Base-by-base conservation (phyloP, 2,888 invertebrate genomes). In the Hymenopus coronatus region DNA sequence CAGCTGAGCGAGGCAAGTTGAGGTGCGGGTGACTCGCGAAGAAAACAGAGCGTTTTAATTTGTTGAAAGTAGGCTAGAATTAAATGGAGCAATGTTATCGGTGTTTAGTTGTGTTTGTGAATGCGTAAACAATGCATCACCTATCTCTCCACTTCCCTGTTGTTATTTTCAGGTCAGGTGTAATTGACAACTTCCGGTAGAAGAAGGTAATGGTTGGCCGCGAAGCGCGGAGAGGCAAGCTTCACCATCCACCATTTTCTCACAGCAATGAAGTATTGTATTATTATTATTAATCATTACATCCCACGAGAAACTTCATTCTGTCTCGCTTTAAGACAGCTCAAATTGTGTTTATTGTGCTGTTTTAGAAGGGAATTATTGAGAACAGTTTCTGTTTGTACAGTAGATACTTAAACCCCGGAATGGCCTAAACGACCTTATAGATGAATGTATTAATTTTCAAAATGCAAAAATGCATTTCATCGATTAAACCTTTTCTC, bases 71-170 rank as follows among this genome's bases (percentile, higher is more conserved):
- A 70, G 54, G 54, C 54, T 70, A 70, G 54, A 70, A 70, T 70
- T 70, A 70, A 70, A 70, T 70, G 54, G 54, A 70, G 54, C 54
- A 70, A 70, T 70, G 54, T 20, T 70, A 25, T 70, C 54, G 20
- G 54, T 25, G 54, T 70, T 25, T 70, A 70, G 54, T 70, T 70
- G 54, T 88, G 83, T 88, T 82, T 88, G 88, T 88, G 88, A 88
- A 88, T 88, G 88, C 88, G 88, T 83, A 88, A 88, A 88, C 88
- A 88, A 83, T 88, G 87, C 82, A 87, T 82, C 82, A 82, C 82
- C 9, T 28, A 14, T 70, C 86, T 70, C 70, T 30, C n/a, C 85
- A 33, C 6, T 81, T 83, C 28, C 28, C 82, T 40, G 81, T 40
- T 40, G 27, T 83, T 81, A 81, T 81, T 88, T 70, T 83, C 83